Evolutionary conservation across 2,888 invertebrate species (phyloP).

Genomic region (Bimastos eiseni): DNA sequence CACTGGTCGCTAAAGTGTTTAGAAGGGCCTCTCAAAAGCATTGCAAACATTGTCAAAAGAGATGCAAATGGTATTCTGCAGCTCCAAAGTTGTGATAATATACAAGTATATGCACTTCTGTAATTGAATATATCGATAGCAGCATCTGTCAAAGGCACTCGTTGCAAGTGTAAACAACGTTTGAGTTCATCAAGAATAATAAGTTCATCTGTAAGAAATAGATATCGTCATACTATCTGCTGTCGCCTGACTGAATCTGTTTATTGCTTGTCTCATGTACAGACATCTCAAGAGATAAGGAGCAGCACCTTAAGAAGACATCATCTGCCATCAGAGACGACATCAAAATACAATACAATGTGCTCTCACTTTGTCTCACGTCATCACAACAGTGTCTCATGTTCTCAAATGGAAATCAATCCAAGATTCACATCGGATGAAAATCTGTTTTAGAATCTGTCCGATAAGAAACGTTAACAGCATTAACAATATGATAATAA

Average conservation of each 20-base stretch:
- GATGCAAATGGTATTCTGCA: not conserved
- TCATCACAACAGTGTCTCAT: not conserved
- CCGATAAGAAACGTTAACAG: not conserved
- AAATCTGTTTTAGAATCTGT: not conserved
- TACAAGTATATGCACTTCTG: not conserved
- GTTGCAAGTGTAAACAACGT: not conserved
- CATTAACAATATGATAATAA: not conserved
- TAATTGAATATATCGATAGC: not conserved
- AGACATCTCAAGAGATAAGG: not conserved
- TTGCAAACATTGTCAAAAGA: too few species aligned
- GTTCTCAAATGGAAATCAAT: not conserved
- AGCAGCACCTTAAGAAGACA: not conserved
- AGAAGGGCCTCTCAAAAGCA: not conserved
- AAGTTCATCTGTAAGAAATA: not conserved
- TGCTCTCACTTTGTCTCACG: not conserved
- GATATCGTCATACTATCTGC: too few species aligned
- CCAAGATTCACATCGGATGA: not conserved
- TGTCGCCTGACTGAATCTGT: not conserved
- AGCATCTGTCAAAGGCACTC: not conserved
- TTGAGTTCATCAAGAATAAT: not conserved
- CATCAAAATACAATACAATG: not conserved
- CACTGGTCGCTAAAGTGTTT: too few species aligned
- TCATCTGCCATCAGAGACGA: too few species aligned
- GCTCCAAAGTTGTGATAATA: not conserved
- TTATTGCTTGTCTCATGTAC: not conserved